phyloP scores from a whole-genome alignment of 2,113 vertebrate genomes.

The Cavia porcellus region DNA sequence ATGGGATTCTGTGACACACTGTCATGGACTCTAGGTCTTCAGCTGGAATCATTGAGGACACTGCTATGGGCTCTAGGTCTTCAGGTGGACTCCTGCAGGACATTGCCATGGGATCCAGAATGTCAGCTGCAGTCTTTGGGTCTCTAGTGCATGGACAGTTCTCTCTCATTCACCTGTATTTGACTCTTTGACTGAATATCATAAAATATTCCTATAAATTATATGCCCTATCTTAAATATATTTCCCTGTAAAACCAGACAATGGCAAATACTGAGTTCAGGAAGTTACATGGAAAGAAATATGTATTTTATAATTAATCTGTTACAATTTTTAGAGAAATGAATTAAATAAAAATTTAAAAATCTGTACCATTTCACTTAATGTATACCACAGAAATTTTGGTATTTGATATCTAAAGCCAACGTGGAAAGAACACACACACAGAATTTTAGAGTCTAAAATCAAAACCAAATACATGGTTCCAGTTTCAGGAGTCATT shows the following conservation, averaged over 20 bases:
- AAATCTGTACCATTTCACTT: not conserved
- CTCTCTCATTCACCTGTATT: not conserved
- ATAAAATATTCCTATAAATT: not conserved
- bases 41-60: no score
- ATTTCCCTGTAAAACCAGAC: not conserved
- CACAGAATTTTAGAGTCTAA: not conserved
- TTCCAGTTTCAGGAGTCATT: not conserved
- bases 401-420: not conserved
- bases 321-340: not conserved
- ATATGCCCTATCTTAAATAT: not conserved
- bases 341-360: not conserved
- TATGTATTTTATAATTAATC: not conserved
- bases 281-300: not conserved
- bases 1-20: not conserved
- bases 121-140: not conserved
- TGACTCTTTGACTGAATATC: not conserved
- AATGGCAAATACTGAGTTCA: not conserved
- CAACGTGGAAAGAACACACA: not conserved
- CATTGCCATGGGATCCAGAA: not conserved
- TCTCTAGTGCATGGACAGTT: not conserved
- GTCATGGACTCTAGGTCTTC: no score
- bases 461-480: not conserved
- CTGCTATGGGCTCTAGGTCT: not conserved
- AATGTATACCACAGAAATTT: not conserved
- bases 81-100: not conserved